Evolutionary conservation across 2,888 invertebrate genomes (phyloP).

Genomic region (Harpagoxenus sublaevis): DNA sequence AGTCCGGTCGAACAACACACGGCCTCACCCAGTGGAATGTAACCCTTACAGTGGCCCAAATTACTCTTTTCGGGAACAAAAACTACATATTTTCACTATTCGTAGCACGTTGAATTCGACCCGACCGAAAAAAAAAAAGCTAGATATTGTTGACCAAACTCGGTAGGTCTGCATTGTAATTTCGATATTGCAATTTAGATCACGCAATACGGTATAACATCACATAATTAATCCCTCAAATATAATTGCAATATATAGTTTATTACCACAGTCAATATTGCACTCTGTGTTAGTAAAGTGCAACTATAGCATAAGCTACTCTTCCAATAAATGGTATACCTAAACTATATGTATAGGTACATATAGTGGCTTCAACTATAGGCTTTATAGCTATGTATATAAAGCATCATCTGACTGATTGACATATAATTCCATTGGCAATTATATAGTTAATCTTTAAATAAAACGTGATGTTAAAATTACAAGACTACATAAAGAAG

Average conservation of each 20-base stretch:
- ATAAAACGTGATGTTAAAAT: neutral
- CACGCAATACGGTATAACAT: neutral
- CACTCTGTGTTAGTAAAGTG: neutral
- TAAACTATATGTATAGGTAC: neutral
- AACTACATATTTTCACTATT: constrained; percentile 30
- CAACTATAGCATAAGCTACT: neutral
- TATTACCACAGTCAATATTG: neutral
- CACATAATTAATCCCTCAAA: constrained; percentile 6
- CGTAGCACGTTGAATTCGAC: constrained; percentile 8
- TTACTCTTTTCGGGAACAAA: constrained; percentile 46
- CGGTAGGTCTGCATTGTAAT: neutral
- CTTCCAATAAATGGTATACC: neutral
- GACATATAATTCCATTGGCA: neutral
- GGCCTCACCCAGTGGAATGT: constrained; percentile 25
- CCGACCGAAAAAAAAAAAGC: neutral
- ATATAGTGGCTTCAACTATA: neutral
- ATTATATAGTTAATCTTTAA: neutral
- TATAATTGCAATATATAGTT: constrained; percentile 9
- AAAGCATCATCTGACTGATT: neutral
- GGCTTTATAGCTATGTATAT: neutral
- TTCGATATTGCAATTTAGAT: neutral
- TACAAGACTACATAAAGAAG: neutral
- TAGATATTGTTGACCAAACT: neutral
- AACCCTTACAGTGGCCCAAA: constrained; percentile 31
- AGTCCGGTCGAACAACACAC: constrained; percentile 41